Base-by-base conservation (phyloP, 2,113 vertebrate species). In the Actenoides lindsayi region DNA sequence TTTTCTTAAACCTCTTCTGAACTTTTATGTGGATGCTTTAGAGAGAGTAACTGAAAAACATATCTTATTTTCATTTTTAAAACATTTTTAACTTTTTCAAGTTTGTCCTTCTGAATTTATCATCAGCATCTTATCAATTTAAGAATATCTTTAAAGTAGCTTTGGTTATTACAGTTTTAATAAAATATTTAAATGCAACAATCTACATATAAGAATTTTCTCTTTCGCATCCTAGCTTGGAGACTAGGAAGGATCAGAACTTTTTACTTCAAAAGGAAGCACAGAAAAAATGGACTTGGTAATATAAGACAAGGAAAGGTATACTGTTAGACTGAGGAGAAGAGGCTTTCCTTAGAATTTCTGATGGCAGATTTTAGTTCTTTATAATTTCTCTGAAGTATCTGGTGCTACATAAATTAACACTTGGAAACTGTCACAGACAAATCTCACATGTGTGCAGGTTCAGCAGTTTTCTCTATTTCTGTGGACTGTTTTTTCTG, bases 1-100 rank as follows among this genome's bases (percentile, higher is more conserved):
- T 84, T 89, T 67, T 94, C 63, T 95, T 85, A 91, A 92, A 92
- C 30, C 27, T 93, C 54, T 87, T 85, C 75, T 24, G 30, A 95
- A 91, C 23, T 78, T 79, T 89, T 82, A 82, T 23, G 77, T 74
- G 56, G 37, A 82, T 90, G 59, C 78, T 82, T 88, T 90, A 89
- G 44, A 74, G 63, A 95, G 89, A 94, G 37, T 64, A 91, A 92
- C 65, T 53, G 46, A 91, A 94, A 80, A 74, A 83, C 21, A 71
- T 4, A 51, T 71, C 88, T 54, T 10, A 70, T 59, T 77, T 86
- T 37, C 11, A 39, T 71, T 91, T 81, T 89, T 54, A 88, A 86
- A 87, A 31, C 1, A 2, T 57, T 35, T 60, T 68, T 64, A 83
- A 83, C 20, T 74, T 50, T 18, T 57, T 69, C 41, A 69, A 92